Evolutionary conservation across 2,888 invertebrate genomes (phyloP), one percentile per base, ranked within the genome.

Genomic region (Stenodera caucasica): DNA sequence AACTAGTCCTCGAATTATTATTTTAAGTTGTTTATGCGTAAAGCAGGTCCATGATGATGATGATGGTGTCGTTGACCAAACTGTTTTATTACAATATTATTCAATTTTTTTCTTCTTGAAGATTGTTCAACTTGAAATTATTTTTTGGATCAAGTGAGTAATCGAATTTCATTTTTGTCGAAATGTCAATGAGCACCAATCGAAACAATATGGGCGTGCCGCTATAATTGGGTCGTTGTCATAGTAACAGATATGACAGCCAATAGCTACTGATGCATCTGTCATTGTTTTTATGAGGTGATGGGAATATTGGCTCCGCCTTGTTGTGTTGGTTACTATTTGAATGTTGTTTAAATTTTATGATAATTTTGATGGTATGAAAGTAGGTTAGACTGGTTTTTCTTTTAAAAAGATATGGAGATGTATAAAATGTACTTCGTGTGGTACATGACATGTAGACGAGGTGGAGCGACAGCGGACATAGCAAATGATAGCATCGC

Each of bases 401-500:
- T n/a, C n/a, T n/a, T n/a, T 50, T 54, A 53, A 58, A 57, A 58
- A 57, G 35, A 66, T 75, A 75, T 74, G 73, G 73, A 75, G 73
- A 75, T 72, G 66, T 68, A 74, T 71, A 70, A 73, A 71, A 68
- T 70, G 69, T 64, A 68, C 63, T 68, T 70, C 71, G 73, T 72
- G 72, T 69, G 67, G 71, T 71, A 75, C 75, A 75, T 75, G 77
- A 76, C 75, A 70, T 71, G 74, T 73, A 72, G 75, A 77, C 75
- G 75, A 76, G 75, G 70, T 71, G 69, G 74, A 75, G 75, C 73
- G 77, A 77, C 77, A 76, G 71, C 74, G 74, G 74, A 76, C 77
- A n/a, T n/a, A 75, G 73, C 71, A 72, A 67, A 72, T 68, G 78
- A 78, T 78, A 77, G 69, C 76, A 79, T 79, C 79, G 73, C 72